Percentiles rank a stretch among this genome's conserved stretches.
phyloP scores from a whole-genome alignment of 2,888 invertebrate species.

The Eulithis testata region DNA sequence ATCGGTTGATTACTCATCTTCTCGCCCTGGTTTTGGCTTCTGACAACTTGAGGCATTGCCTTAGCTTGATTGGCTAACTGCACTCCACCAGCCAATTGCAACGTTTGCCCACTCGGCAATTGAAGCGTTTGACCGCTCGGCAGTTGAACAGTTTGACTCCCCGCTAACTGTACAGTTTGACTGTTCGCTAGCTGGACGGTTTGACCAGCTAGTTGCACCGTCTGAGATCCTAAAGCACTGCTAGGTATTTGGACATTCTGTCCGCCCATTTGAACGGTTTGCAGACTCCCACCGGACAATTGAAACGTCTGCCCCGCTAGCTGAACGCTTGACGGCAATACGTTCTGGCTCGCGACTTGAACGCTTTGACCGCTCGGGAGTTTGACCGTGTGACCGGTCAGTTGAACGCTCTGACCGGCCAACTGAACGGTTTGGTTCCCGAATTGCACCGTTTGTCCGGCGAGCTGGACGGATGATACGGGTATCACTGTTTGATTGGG shows the following conservation, averaged over 20 bases:
- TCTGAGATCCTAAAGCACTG: slow-evolving; percentile 22
- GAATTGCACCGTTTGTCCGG: slow-evolving; percentile 71
- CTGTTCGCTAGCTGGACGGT: slow-evolving; percentile 48
- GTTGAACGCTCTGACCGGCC: slow-evolving; percentile 71
- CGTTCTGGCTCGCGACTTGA: slow-evolving; percentile 66
- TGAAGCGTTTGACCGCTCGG: slow-evolving; percentile 69
- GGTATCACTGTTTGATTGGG: slow-evolving; percentile 63
- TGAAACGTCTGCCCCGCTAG: slow-evolving; percentile 70
- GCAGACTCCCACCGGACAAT: slow-evolving; percentile 60
- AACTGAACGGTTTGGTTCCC: slow-evolving; percentile 73
- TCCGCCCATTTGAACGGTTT: slow-evolving; percentile 67
- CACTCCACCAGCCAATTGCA: slow-evolving; percentile 68
- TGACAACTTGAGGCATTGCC: slow-evolving; percentile 68
- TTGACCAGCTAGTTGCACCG: slow-evolving; percentile 52
- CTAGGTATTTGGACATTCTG: slow-evolving; percentile 53
- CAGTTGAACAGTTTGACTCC: slow-evolving; percentile 77
- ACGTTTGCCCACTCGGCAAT: slow-evolving; percentile 67
- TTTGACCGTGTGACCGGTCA: slow-evolving; percentile 79
- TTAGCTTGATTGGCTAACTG: slow-evolving; percentile 72
- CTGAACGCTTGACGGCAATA: slow-evolving; percentile 65
- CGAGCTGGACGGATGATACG: slow-evolving; percentile 67
- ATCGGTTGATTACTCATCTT: slow-evolving; percentile 82
- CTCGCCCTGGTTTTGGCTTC: slow-evolving; percentile 63
- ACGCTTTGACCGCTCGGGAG: slow-evolving; percentile 74
- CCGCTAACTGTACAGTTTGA: slow-evolving; percentile 65